Evolutionary conservation across 2,888 invertebrate species (phyloP), one percentile per base, ranked within the genome.

Genomic region (Lasius fuliginosus): DNA sequence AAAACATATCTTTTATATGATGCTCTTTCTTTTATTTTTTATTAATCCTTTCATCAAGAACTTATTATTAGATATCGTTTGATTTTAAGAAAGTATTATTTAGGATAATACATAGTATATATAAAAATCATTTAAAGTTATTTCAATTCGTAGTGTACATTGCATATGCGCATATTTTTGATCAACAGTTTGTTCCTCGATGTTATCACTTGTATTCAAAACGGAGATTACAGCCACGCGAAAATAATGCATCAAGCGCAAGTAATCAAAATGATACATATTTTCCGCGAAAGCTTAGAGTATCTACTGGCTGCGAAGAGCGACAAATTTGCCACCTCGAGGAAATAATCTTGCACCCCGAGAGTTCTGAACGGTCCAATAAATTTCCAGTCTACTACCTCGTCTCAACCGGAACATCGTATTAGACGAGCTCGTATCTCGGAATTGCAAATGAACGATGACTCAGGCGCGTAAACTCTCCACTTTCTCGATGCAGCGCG

Each of bases 311-410:
- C 82, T 86, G 76, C 74, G 82, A 30, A 23, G 60, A 27, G 86
- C 87, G 90, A 90, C 90, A 90, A 90, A 91, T 91, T 90, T 85
- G 68, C 87, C 81, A 82, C 84, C 76, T 74, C 64, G 83, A 83
- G 89, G 86, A 88, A 91, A 88, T 91, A 90, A 90, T 91, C 91
- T 86, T 85, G 67, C 86, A 83, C 85, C 83, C 75, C 60, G 68
- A 53, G 64, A 67, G 84, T 69, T 83, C 62, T 65, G 83, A 85
- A 69, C 67, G 81, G 81, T 76, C 90, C 89, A 89, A 90, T 90
- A 91, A 90, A 90, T 90, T 84, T 73, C 62, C 60, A 27, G 82
- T 15, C 85, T 81, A 75, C 85, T 77, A 76, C 85, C 85, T 74
- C 82, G 64, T 74, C 83, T 87, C 75, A 84, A 65, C 84, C n/a